Conservation (phyloP, 2,797 vertebrate species). For the Perdix hodgsoniae region DNA sequence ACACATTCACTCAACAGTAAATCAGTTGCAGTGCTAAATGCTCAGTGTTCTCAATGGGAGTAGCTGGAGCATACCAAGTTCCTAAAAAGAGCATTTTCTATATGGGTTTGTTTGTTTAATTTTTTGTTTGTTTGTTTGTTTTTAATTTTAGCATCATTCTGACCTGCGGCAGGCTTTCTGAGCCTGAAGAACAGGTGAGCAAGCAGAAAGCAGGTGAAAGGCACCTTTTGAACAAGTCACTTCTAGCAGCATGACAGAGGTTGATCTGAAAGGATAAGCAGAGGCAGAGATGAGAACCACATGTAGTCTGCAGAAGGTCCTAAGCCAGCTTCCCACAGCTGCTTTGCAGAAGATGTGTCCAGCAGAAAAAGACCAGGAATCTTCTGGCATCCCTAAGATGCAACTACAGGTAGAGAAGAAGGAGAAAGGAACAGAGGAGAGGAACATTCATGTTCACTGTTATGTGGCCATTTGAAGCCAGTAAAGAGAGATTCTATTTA, state of each 20-base stretch:
- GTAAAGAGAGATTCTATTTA: not conserved
- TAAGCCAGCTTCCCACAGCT: not conserved
- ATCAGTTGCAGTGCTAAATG: not conserved
- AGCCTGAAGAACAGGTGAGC: slow-evolving; percentile 32
- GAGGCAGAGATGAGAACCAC: not conserved
- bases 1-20: not conserved
- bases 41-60: not conserved
- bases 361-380: not conserved
- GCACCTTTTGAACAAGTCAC: not conserved
- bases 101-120: not conserved
- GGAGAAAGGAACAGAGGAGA: not conserved
- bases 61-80: not conserved
- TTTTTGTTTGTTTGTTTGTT: not conserved
- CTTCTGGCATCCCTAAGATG: not conserved
- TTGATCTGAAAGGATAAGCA: slow-evolving; percentile 23
- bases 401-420: not conserved
- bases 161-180: not conserved
- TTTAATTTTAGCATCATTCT: not conserved
- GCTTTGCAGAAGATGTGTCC: not conserved
- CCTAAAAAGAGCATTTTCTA: slow-evolving; percentile 42
- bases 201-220: slow-evolving; percentile 49
- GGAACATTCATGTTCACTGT: not conserved
- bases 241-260: slow-evolving; percentile 5
- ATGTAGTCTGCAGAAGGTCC: not conserved
- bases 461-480: not conserved